phyloP scores from a whole-genome alignment of 2,797 vertebrate genomes.

The Phylloscopus collybita region DNA sequence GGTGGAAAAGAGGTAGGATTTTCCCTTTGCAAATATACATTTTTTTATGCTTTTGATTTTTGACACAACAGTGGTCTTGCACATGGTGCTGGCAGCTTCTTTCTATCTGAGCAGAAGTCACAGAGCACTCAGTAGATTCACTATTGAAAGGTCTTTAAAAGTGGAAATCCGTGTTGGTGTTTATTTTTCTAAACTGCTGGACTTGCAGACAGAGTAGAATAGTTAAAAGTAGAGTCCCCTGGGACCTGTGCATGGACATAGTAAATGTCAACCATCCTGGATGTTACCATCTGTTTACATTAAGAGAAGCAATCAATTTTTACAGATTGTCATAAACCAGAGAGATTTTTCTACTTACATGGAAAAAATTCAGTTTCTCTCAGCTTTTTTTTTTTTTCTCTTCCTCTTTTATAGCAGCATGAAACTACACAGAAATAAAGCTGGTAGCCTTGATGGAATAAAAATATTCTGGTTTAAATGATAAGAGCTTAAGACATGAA shows the following conservation, averaged over 20 bases:
- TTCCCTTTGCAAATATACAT: background rate
- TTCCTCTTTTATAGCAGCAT: background rate
- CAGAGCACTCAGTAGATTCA: background rate
- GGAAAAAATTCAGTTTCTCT: background rate
- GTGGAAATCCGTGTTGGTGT: background rate
- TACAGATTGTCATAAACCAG: background rate
- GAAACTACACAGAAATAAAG: background rate
- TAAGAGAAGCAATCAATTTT: background rate
- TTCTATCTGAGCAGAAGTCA: background rate
- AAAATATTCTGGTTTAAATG: background rate
- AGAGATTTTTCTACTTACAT: background rate
- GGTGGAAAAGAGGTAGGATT: background rate
- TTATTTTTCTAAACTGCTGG: background rate
- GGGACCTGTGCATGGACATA: background rate
- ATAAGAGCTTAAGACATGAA: background rate
- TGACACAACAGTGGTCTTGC: background rate
- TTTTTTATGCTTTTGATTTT: background rate
- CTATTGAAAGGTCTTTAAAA: background rate
- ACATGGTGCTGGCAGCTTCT: background rate
- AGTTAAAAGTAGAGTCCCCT: background rate
- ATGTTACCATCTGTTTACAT: slow-evolving; percentile 6
- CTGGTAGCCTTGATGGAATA: background rate
- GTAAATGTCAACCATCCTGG: background rate
- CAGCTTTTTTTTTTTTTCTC: background rate
- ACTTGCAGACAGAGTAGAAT: background rate